These are phyloP conservation scores for Dasysyrphus tricinctus DNA, from an alignment of 2,888 invertebrate species.

Conservation along the genomic window DNA sequence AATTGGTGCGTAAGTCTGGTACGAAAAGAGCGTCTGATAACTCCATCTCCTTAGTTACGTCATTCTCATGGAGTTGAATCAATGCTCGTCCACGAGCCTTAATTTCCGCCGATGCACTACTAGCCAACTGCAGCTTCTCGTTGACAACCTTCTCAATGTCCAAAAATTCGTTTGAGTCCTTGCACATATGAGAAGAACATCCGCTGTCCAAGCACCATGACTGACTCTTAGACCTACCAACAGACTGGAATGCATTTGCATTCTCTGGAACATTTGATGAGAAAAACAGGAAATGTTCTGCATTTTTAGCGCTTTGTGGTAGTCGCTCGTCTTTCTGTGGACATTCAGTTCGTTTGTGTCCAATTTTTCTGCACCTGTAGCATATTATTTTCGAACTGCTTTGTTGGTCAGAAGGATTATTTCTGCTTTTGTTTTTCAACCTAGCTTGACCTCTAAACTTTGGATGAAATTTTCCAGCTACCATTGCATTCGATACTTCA, in stretches of 20 bases:
- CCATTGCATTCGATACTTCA: neutral
- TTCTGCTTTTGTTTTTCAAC: neutral
- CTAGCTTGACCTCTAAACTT: neutral
- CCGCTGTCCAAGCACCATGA: no score
- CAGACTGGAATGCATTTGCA: no score
- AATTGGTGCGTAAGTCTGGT: no score
- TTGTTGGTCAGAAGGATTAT: neutral
- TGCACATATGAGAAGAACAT: no score
- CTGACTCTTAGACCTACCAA: no score
- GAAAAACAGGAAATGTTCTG: neutral
- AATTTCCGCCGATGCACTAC: constrained; percentile 21
- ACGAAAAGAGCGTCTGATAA: no score
- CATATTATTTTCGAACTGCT: no score
- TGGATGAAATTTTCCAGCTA: neutral
- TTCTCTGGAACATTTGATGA: neutral
- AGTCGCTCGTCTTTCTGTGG: neutral
- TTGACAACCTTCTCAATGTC: neutral
- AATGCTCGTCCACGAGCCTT: constrained; percentile 9
- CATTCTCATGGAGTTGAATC: no score
- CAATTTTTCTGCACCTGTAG: neutral
- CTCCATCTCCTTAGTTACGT: no score
- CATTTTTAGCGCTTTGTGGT: neutral
- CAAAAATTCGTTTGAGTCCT: neutral
- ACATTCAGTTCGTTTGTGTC: neutral
- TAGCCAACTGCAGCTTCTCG: constrained; percentile 17